phyloP scores from a whole-genome alignment of 1,140 invertebrate species.

The Hyposmocoma kahamanoa region DNA sequence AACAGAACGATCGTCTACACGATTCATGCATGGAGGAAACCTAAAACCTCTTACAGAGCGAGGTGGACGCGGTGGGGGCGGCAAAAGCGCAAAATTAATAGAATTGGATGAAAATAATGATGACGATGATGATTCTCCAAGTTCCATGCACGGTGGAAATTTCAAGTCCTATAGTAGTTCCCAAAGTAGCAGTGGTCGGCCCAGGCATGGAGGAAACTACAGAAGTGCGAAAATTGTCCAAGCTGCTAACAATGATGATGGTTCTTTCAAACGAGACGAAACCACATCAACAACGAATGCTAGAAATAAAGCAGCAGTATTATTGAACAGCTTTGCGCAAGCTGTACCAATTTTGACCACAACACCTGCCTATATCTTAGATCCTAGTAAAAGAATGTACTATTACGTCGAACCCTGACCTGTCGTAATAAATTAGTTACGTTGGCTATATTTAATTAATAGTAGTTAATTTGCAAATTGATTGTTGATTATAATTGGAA shows the following conservation, averaged over 20 bases:
- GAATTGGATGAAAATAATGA: slow-evolving; percentile 35
- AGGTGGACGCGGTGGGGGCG: slow-evolving; percentile 13
- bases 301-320: slow-evolving; percentile 33
- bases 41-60: slow-evolving; percentile 25
- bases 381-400: slow-evolving; percentile 65
- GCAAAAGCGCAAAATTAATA: slow-evolving; percentile 42
- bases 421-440: slow-evolving; percentile 9
- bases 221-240: slow-evolving; percentile 44
- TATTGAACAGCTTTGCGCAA: slow-evolving; percentile 44
- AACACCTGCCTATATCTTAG: slow-evolving; percentile 48
- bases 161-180: slow-evolving; percentile 31
- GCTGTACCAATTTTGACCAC: slow-evolving; percentile 47
- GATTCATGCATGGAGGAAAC: slow-evolving; percentile 46
- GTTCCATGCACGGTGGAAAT: slow-evolving; percentile 31
- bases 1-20: slow-evolving; percentile 13
- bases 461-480: neutral
- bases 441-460: neutral
- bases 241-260: slow-evolving; percentile 16
- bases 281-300: slow-evolving; percentile 16
- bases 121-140: slow-evolving; percentile 24
- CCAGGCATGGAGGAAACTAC: slow-evolving; percentile 55
- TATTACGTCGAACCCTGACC: slow-evolving; percentile 55
- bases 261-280: too few species aligned
- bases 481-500: neutral
- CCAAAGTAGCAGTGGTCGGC: slow-evolving; percentile 20